Evolutionary conservation across 1,140 invertebrate genomes (phyloP).

Genomic region (Ostrea edulis): DNA sequence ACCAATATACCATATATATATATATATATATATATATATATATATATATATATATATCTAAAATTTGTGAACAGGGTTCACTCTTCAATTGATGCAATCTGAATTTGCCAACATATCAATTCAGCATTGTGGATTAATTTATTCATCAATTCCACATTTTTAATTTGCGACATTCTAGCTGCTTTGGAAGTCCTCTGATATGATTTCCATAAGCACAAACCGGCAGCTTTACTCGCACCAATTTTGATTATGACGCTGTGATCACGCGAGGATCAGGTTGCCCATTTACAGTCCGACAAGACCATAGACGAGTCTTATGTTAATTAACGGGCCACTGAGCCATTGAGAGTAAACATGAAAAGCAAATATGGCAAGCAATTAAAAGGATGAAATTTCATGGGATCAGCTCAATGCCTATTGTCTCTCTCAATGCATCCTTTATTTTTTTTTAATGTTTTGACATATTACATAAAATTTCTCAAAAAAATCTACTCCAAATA

Average conservation of each 20-base stretch:
- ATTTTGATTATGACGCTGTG: not conserved
- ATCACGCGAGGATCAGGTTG: not conserved
- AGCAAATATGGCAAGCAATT: conserved; percentile 30
- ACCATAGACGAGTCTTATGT: not conserved
- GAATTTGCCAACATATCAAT: no score
- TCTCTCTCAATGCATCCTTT: not conserved
- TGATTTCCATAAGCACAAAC: not conserved
- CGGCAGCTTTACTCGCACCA: not conserved
- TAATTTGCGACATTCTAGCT: no score
- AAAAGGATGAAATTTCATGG: not conserved
- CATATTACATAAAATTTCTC: not conserved
- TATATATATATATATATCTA: no score
- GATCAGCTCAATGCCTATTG: not conserved
- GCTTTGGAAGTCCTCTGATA: not conserved
- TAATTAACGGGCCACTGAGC: not conserved
- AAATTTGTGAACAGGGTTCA: no score
- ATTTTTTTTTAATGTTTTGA: not conserved
- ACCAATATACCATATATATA: no score
- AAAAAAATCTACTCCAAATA: not conserved
- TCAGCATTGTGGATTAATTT: no score
- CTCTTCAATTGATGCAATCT: no score
- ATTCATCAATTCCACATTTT: no score
- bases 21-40: no score
- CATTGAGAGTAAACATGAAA: conserved; percentile 20
- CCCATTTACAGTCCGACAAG: not conserved